A percentile compares a stretch with the other conserved stretches of the same genome.
Evolutionary conservation across 2,797 vertebrate species (phyloP).

Genomic region (Manis pentadactyla): DNA sequence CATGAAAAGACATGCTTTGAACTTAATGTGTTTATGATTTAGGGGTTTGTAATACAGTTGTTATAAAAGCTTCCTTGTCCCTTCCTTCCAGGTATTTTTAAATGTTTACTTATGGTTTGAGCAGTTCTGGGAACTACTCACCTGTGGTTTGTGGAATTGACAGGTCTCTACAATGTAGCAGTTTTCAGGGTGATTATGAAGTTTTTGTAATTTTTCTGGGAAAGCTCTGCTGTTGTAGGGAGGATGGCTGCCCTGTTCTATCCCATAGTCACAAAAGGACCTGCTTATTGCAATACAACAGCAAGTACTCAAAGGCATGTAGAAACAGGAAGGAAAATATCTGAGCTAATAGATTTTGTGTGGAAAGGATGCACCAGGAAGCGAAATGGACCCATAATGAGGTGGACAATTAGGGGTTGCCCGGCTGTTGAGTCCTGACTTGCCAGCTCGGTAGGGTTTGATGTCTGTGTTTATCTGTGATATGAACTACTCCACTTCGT

Average conservation of each 20-base stretch:
- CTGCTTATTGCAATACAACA: neutral
- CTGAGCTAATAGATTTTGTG: neutral
- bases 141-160: neutral
- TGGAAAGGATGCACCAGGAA: neutral
- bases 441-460: neutral
- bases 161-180: neutral
- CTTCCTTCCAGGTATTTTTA: neutral
- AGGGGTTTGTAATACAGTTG: neutral
- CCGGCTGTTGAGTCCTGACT: too few relatives aligned
- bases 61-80: neutral
- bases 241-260: neutral
- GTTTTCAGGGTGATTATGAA: neutral
- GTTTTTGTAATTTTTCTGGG: conserved; percentile 23
- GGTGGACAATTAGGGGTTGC: fast-evolving
- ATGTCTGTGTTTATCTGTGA: neutral
- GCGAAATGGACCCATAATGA: neutral
- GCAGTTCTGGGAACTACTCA: conserved; percentile 12
- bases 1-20: neutral
- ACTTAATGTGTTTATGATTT: neutral
- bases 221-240: neutral
- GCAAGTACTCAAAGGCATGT: neutral
- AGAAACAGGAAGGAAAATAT: neutral
- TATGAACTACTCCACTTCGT: neutral
- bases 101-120: neutral
- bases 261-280: neutral